Conservation (phyloP, 2,113 vertebrate genomes). For the Ochotona curzoniae region DNA sequence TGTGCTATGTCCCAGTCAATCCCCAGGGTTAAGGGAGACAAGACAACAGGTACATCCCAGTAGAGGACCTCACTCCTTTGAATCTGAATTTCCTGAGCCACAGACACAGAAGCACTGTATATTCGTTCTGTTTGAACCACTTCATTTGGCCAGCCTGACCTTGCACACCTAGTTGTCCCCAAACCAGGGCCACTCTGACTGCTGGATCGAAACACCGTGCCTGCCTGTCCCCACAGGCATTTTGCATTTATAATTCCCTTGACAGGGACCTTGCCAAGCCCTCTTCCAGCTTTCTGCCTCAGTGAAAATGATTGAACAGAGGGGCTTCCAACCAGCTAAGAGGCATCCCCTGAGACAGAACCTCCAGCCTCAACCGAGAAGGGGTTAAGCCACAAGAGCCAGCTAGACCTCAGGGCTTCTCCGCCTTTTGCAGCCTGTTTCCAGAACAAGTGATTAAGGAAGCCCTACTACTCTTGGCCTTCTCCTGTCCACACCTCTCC, state of each 20-base stretch:
- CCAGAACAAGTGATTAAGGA: neutral
- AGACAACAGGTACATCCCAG: neutral
- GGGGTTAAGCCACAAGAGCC: neutral
- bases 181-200: neutral
- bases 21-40: neutral
- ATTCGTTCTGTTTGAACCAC: neutral
- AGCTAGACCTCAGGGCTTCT: neutral
- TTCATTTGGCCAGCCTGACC: conserved; percentile 1
- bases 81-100: neutral
- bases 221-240: neutral
- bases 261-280: neutral
- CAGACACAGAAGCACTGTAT: neutral
- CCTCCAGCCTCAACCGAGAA: neutral
- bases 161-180: neutral
- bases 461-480: neutral
- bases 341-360: neutral
- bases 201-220: neutral
- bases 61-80: neutral
- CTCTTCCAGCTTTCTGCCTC: conserved; percentile 13
- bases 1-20: neutral
- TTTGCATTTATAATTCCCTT: neutral
- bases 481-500: neutral
- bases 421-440: neutral
- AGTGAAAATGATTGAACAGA: neutral
- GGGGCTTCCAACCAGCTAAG: neutral